Evolutionary conservation across 2,113 vertebrate genomes (phyloP).

Genomic region (Elephantulus edwardii): DNA sequence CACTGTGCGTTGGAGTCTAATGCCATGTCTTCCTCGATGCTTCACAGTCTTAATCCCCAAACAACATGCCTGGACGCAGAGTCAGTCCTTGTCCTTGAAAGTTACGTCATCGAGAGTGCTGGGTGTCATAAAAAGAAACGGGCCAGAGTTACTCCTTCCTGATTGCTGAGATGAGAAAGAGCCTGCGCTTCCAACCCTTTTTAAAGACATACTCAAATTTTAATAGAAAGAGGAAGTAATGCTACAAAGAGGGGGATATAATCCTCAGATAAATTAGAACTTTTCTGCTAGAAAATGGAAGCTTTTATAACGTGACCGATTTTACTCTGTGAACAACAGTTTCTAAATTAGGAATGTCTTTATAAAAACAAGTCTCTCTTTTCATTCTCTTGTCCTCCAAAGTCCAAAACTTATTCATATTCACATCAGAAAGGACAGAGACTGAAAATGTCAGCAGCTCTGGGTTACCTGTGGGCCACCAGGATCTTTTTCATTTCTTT

Average conservation of each 20-base stretch:
- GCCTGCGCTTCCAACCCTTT: background rate
- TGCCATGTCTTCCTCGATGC: background rate
- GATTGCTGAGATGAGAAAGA: background rate
- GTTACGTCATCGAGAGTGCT: background rate
- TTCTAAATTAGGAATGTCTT: conserved; percentile 9
- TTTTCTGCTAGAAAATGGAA: conserved; percentile 27
- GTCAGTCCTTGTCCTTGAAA: rapidly evolving
- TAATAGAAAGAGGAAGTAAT: background rate
- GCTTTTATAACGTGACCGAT: conserved; percentile 13
- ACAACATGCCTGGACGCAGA: background rate
- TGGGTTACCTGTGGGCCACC: background rate
- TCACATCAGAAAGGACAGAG: background rate
- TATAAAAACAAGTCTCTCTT: background rate
- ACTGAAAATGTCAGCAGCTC: background rate
- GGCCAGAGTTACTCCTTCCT: rapidly evolving
- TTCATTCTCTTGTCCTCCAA: conserved; percentile 5
- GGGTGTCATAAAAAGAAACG: rapidly evolving
- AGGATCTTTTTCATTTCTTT: background rate
- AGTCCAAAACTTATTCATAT: background rate
- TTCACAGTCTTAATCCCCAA: background rate
- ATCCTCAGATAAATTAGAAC: background rate
- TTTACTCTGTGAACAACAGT: background rate
- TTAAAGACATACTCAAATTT: background rate
- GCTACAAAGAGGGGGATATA: background rate
- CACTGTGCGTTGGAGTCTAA: no score